Base-by-base conservation (phyloP, 2,113 vertebrate genomes). In the Pavo muticus region DNA sequence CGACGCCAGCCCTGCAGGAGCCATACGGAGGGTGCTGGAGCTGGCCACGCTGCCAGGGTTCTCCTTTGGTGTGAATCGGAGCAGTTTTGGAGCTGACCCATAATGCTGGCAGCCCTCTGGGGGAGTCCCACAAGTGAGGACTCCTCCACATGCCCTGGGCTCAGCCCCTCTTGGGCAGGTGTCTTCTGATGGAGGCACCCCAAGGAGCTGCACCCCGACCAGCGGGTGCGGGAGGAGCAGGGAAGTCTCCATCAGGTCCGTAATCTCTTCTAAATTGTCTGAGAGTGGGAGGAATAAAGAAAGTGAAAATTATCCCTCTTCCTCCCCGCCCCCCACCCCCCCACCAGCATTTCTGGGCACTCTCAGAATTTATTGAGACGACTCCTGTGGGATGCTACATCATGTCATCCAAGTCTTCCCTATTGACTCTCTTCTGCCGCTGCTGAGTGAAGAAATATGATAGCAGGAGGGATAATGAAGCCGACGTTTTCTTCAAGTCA, bases 231-330 rank as follows among this genome's bases (percentile, higher is more conserved):
- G 69, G 75, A 8, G 6, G 29, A 78, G 57, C n/a, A 13, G 80
- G 87, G 88, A 70, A 75, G 44, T 70, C 87, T 67, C 60, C 77
- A 30, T 47, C 87, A 12, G 25, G 19, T 13, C 59, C 24, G 0
- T 35, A 16, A 84, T 84, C 47, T 75, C 87, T 73, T 91, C 37
- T 6, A 79, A 90, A 89, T 85, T 82, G 32, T 72, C 84, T 64
- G 73, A 54, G 54, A 91, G 94, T 77, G 82, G 91, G 95, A 95
- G 95, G 90, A 95, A 94, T 87, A 94, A 91, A 93, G 59, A 65
- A 63, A 85, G 79, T 20, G 83, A 90, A 92, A 91, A 91, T 90
- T n/a, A 15, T 54, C 52, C 27, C 52, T 54, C 27, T 54, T 30
- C 52, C 16, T 54, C 27, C 52, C 27, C 29, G 3, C 52, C 8